phyloP scores from a whole-genome alignment of 1,140 invertebrate species.

The Macrobrachium rosenbergii region DNA sequence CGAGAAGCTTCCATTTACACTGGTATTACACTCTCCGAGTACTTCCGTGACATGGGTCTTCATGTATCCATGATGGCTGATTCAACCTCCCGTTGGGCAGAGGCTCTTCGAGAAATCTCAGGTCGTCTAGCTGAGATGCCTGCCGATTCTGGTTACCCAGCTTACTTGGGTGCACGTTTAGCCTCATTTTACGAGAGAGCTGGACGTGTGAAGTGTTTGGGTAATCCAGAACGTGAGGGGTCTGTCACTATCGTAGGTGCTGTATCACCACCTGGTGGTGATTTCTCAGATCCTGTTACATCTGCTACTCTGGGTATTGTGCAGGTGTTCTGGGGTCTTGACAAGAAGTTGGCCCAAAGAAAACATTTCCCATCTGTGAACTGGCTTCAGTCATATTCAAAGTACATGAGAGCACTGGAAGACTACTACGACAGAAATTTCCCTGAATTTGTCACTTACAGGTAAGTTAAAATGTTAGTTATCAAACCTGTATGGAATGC shows the following conservation, averaged over 20 bases:
- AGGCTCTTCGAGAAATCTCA: conserved; percentile 99
- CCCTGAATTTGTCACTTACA: conserved; percentile 93
- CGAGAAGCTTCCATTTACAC: conserved; percentile 99
- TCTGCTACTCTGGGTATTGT: conserved; percentile 99
- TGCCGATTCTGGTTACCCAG: conserved; percentile 98
- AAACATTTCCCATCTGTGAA: conserved; percentile 99
- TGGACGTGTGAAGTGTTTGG: conserved; percentile 96
- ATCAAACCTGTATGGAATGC: too few species aligned
- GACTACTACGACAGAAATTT: conserved; percentile 99
- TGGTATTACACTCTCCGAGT: conserved; percentile 97
- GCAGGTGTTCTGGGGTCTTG: conserved; percentile 99
- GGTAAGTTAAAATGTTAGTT: conserved; percentile 65
- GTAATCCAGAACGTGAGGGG: conserved; percentile 97
- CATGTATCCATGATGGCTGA: conserved; percentile 99
- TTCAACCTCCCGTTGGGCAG: conserved; percentile 99
- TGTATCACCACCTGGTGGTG: conserved; percentile 99
- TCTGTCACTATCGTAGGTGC: conserved; percentile 99
- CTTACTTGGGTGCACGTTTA: conserved; percentile 96
- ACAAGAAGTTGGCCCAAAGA: conserved; percentile 98
- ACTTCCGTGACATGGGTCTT: conserved; percentile 99
- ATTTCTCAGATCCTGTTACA: conserved; percentile 99
- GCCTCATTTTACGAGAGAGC: conserved; percentile 99
- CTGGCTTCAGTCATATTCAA: conserved; percentile 99
- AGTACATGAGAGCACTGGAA: conserved; percentile 97
- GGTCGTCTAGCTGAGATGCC: conserved; percentile 99